A percentile compares a stretch with the other conserved stretches of the same genome.
These are phyloP conservation scores for Rhinolophus ferrumequinum DNA, from an alignment of 2,113 vertebrate species.

Conservation along the genomic window DNA sequence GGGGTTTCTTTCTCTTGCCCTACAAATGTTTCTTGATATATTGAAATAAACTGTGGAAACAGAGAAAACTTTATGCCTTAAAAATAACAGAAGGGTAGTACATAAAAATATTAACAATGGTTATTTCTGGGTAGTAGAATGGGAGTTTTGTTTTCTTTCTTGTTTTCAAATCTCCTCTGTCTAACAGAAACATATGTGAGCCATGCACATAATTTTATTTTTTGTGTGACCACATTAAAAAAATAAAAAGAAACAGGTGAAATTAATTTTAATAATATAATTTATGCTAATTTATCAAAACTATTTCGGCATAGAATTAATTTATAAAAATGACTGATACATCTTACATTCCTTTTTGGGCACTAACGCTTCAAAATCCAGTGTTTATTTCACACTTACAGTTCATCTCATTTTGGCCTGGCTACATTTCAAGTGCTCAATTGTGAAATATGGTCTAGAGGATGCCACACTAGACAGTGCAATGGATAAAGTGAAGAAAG, in stretches of 20 bases:
- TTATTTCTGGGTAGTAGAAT: background rate
- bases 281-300: background rate
- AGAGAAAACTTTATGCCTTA: background rate
- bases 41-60: background rate
- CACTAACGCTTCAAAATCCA: background rate
- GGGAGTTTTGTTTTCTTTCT: background rate
- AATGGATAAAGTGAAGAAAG: background rate
- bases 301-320: background rate
- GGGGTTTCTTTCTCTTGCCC: background rate
- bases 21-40: background rate
- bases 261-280: background rate
- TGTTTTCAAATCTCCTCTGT: background rate
- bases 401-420: background rate
- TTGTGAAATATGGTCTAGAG: rapidly evolving
- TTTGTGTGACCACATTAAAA: background rate
- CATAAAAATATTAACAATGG: background rate
- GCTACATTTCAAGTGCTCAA: no score
- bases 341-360: background rate
- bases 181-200: background rate
- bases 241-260: background rate
- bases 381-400: background rate
- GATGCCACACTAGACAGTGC: rapidly evolving
- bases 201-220: background rate
- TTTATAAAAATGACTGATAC: background rate
- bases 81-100: background rate